Conservation (phyloP, 2,888 invertebrate species). For the Trissolcus japonicus region DNA sequence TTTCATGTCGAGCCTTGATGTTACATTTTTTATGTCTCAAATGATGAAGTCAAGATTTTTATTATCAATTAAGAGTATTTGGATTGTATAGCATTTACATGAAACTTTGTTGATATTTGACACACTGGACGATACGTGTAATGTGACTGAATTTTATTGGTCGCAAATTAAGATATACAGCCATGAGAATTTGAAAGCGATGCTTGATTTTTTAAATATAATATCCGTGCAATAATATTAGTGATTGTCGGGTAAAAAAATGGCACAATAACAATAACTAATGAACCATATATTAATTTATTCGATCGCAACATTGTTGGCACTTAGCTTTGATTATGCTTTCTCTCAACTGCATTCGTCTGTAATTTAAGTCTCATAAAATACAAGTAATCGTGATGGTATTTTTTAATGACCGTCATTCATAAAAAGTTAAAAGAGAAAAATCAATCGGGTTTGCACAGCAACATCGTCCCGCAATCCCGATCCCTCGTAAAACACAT, state of each 20-base stretch:
- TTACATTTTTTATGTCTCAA: too few relatives aligned
- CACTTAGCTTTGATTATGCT: conserved; percentile 35
- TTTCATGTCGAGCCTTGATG: too few relatives aligned
- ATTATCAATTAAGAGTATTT: conserved; percentile 25
- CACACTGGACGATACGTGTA: conserved; percentile 20
- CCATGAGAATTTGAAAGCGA: conserved; percentile 30
- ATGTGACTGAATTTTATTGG: conserved; percentile 37
- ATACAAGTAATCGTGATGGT: conserved; percentile 49
- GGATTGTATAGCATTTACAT: conserved; percentile 20
- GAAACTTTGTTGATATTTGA: conserved; percentile 26
- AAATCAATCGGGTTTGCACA: conserved; percentile 63
- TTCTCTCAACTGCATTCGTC: conserved; percentile 40
- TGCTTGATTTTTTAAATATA: conserved; percentile 22
- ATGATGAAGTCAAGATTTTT: conserved; percentile 2
- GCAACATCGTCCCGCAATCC: conserved; percentile 54
- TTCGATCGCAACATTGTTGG: conserved; percentile 50
- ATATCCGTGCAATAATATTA: conserved; percentile 16
- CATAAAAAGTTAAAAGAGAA: conserved; percentile 56
- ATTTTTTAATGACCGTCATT: conserved; percentile 52
- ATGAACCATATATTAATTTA: conserved; percentile 46
- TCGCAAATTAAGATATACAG: conserved; percentile 27
- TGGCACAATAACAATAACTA: conserved; percentile 31
- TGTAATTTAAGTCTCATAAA: conserved; percentile 52
- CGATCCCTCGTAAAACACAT: conserved; percentile 57
- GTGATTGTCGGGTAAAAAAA: conserved; percentile 26